These are phyloP conservation scores for Girardinichthys multiradiatus DNA, from an alignment of 2,113 vertebrate species.

Conservation along the genomic window DNA sequence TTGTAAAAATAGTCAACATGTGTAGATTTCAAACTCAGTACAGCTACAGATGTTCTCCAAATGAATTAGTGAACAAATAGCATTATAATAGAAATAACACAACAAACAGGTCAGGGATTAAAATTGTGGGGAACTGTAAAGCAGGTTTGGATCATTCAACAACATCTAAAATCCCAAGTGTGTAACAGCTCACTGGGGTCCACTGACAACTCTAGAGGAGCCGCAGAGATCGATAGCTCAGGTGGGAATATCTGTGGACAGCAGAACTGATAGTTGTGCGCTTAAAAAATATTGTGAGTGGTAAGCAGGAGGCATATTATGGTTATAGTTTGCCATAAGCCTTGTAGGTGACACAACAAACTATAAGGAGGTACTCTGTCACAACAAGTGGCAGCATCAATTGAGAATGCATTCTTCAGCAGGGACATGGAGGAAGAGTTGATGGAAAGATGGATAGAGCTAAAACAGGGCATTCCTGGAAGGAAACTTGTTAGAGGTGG, in stretches of 20 bases:
- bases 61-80: not conserved
- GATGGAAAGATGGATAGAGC: not conserved
- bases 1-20: too few species aligned
- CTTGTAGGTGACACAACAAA: not conserved
- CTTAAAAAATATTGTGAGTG: not conserved
- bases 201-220: too few species aligned
- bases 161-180: not conserved
- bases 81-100: not conserved
- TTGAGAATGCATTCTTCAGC: too few species aligned
- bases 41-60: too few species aligned
- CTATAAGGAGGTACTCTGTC: not conserved
- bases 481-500: not conserved
- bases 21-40: too few species aligned
- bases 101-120: not conserved
- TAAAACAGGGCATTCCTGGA: not conserved
- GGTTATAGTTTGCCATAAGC: not conserved
- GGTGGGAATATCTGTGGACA: too few species aligned
- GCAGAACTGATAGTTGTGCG: not conserved
- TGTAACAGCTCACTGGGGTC: too few species aligned
- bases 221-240: too few species aligned
- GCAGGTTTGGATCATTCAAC: not conserved
- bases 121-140: too few species aligned
- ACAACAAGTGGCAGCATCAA: too few species aligned
- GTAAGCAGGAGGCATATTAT: not conserved
- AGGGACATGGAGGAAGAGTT: too few species aligned